Evolutionary conservation across 2,113 vertebrate species (phyloP), one percentile per base, ranked within the genome.

Genomic region (Oncorhynchus keta): DNA sequence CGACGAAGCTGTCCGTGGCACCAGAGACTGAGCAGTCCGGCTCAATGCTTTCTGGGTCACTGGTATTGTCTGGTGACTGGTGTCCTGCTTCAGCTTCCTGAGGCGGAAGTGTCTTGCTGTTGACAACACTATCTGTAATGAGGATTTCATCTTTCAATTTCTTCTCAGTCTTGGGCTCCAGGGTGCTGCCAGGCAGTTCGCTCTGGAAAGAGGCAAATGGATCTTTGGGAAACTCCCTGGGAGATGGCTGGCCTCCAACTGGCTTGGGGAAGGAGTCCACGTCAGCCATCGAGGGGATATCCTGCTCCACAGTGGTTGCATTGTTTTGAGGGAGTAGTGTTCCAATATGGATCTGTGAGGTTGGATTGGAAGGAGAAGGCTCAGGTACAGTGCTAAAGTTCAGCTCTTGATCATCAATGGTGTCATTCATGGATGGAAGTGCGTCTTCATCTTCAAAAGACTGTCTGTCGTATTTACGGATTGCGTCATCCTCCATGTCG

Each of bases 1-100:
- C 94, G 67, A 94, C 93, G 66, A 95, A 95, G 76, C 90, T 93
- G 77, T 94, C 94, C 3, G 89, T 83, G 24, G 88, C 81, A 22
- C 85, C 81, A 8, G 87, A 85, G 13, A 85, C 80, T 2, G 85
- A 86, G 24, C 14, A 73, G 72, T 88, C 81, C 4, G 78, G 72
- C 32, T 89, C 84, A 12, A 45, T 48, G 22, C 24, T 75, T 39
- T 91, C 88, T 18, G 69, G 77, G 61, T 86, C 79, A 16, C 61
- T 90, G 28, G 73, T 73, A 45, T 39, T 77, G 18, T 88, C 89
- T 20, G 78, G 62, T 9, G 72, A 77, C 28, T 72, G 24, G 18
- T 73, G 76, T 45, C 12, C 71, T 5, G 26, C 66, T 77, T 81
- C 62, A 20, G 14, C 66, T 20, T 72, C 51, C 4, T 75, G 70